A percentile compares a stretch with the other conserved stretches of the same genome.
These are phyloP conservation scores for Xiphophorus maculatus DNA, from an alignment of 2,113 vertebrate species.

Conservation along the genomic window DNA sequence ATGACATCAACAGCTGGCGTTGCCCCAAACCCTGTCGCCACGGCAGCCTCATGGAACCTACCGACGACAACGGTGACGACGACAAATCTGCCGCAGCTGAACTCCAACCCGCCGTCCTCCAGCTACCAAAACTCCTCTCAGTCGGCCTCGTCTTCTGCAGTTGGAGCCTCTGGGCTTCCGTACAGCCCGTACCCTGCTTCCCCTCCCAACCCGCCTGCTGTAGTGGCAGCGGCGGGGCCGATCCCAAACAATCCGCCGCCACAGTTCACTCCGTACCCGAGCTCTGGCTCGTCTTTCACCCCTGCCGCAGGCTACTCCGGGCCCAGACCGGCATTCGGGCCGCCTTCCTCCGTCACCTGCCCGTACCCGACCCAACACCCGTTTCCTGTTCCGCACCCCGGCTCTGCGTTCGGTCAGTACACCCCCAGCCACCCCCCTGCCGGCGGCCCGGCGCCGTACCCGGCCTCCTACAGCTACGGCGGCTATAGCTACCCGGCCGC, in stretches of 20 bases:
- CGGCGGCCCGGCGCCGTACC: constrained; percentile 63
- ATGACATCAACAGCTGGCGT: constrained; percentile 58
- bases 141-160: constrained; percentile 65
- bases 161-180: constrained; percentile 69
- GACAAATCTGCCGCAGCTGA: constrained; percentile 54
- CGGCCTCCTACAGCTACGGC: constrained; percentile 72
- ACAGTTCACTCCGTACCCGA: constrained; percentile 74
- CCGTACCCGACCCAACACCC: constrained; percentile 78
- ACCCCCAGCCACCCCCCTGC: constrained; percentile 55
- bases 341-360: constrained; percentile 53
- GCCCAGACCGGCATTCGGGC: constrained; percentile 69
- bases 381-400: constrained; percentile 72
- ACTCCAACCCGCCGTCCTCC: constrained; percentile 43
- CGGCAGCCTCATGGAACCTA: constrained; percentile 65
- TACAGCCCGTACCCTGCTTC: constrained; percentile 61
- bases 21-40: constrained; percentile 46
- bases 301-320: constrained; percentile 67
- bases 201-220: constrained; percentile 35
- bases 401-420: constrained; percentile 79
- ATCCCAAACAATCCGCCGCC: constrained; percentile 53
- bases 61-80: constrained; percentile 29
- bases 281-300: constrained; percentile 61
- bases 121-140: constrained; percentile 66
- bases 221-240: constrained; percentile 54
- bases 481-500: constrained; percentile 76